These are phyloP conservation scores for Tipula vernalis DNA, from an alignment of 2,888 invertebrate species.

Conservation along the genomic window DNA sequence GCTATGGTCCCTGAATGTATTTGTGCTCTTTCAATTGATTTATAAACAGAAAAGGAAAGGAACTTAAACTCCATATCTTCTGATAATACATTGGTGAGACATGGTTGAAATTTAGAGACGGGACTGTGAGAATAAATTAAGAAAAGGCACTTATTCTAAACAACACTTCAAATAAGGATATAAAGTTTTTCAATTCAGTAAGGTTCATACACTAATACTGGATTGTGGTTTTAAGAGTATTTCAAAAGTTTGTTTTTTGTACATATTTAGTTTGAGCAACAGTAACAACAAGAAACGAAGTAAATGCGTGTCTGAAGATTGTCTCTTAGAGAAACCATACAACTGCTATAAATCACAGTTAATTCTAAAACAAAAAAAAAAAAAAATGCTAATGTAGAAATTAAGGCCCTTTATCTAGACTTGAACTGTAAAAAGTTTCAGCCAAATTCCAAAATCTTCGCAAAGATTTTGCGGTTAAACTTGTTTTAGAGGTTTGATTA, in stretches of 20 bases:
- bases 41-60: not conserved
- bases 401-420: slow-evolving; percentile 14
- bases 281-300: not conserved
- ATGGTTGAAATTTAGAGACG: not conserved
- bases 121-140: not conserved
- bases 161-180: not conserved
- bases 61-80: not conserved
- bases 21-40: not conserved
- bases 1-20: not conserved
- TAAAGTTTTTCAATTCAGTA: not conserved
- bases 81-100: not conserved
- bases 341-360: not conserved
- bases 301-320: not conserved
- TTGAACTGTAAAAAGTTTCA: too few relatives aligned
- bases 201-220: not conserved
- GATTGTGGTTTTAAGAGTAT: not conserved
- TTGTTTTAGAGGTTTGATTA: too few relatives aligned
- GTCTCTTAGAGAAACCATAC: not conserved
- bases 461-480: too few relatives aligned
- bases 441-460: too few relatives aligned
- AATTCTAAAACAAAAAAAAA: not conserved
- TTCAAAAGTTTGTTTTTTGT: not conserved
- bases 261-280: not conserved
- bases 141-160: not conserved
- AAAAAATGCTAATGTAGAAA: not conserved